Base-by-base conservation (phyloP, 2,113 vertebrate species). In the Zosterops borbonicus region DNA sequence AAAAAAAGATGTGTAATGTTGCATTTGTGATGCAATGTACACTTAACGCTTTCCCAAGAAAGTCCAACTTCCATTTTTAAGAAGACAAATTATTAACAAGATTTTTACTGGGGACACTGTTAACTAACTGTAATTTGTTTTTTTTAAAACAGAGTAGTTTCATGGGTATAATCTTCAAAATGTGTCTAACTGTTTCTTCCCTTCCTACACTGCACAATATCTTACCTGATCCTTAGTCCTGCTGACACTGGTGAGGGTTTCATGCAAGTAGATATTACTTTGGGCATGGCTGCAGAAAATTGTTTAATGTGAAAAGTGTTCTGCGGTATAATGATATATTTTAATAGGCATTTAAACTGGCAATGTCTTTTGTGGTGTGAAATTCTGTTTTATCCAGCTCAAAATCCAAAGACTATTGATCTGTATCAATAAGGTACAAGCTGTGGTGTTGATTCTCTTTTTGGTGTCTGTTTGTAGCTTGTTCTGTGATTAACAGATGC, bases 401-500 rank as follows among this genome's bases (percentile, higher is more conserved):
- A 56, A 81, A 82, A 83, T 71, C 77, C 49, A 83, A 74, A 82
- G 74, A 24, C 49, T 78, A 84, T 79, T 73, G 83, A 79, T 93
- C 91, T 2, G 5, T 82, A 89, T 49, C 27, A 76, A 9, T 56
- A 58, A 94, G 15, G 33, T 68, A 42, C 14, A 75, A 89, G 28
- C 37, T 87, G 49, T 41, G 37, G 37, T 87, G 44, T 64, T 81
- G 78, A 81, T 89, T 82, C 25, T 68, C 55, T 83, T 33, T 60
- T 78, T 82, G n/a, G 6, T 81, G 76, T 44, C 63, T 65, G 18
- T 74, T 77, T 83, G 37, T n/a, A 86, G 15, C 52, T 81, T 89
- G n/a, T 46, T 86, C 47, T 60, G 47, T 91, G 73, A 87, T 94
- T 89, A 96, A 89, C 62, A 92, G 64, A 55, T 84, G 35, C 27